Conservation (phyloP, 30 jellyfish, hydroid and myxozoan species). For the Pseudorhiza aurosa region DNA sequence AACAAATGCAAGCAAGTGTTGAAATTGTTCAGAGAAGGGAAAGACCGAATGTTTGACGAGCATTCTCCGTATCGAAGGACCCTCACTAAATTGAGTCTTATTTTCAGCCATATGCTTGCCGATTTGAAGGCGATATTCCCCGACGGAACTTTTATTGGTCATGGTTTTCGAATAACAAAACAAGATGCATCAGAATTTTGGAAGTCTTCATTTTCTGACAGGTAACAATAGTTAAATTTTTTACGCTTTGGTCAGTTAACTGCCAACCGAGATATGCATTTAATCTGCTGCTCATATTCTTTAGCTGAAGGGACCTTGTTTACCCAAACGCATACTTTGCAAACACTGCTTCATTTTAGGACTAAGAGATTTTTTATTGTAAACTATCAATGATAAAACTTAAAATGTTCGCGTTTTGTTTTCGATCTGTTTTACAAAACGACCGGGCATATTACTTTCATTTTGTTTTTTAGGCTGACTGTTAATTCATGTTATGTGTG, state of each 20-base stretch:
- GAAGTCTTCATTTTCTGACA: slow-evolving; percentile 82
- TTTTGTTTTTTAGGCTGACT: too few species aligned
- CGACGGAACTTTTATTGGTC: slow-evolving; percentile 77
- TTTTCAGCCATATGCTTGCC: slow-evolving; percentile 95
- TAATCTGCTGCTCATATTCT: slow-evolving; percentile 5
- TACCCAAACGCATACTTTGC: not conserved
- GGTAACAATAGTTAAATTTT: slow-evolving; percentile 37
- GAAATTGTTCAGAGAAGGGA: slow-evolving; percentile 87
- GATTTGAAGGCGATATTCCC: slow-evolving; percentile 93
- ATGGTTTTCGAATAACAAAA: slow-evolving; percentile 85
- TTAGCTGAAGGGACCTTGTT: not conserved
- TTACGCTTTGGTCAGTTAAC: not conserved
- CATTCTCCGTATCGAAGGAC: slow-evolving; percentile 92
- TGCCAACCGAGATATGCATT: not conserved
- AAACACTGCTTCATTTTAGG: not conserved
- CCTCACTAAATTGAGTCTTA: slow-evolving; percentile 87
- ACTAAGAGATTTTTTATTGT: too few species aligned
- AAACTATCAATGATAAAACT: too few species aligned
- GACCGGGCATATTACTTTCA: too few species aligned
- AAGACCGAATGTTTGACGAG: slow-evolving; percentile 84
- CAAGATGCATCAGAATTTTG: slow-evolving; percentile 95
- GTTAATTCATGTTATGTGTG: too few species aligned
- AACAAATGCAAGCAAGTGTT: slow-evolving; percentile 90
- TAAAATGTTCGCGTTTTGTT: too few species aligned
- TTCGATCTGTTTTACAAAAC: too few species aligned